Percentiles rank a stretch among this genome's conserved stretches.
phyloP scores from a whole-genome alignment of 2,113 vertebrate species.

The Colinus virginianus region DNA sequence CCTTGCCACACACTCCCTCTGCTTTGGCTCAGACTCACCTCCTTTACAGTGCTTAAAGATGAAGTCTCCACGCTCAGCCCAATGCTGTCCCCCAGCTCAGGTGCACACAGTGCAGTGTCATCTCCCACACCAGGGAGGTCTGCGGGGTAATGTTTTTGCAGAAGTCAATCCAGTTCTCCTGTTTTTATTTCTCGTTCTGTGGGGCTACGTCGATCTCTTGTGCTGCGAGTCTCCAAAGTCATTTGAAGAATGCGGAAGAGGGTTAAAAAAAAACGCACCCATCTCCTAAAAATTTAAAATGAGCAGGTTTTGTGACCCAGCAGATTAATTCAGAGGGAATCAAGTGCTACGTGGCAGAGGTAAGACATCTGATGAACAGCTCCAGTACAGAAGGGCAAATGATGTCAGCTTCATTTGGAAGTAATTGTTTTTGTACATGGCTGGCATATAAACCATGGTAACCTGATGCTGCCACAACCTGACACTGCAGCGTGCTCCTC shows the following conservation, averaged over 20 bases:
- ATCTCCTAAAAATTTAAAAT: conserved; percentile 13
- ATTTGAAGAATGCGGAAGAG: not conserved
- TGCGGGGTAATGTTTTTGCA: not conserved
- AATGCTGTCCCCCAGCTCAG: too few species aligned
- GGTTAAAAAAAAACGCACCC: not conserved
- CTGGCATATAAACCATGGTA: conserved; percentile 8
- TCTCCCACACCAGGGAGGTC: not conserved
- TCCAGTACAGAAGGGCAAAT: conserved; percentile 35
- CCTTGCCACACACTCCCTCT: not conserved
- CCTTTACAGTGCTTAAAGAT: not conserved
- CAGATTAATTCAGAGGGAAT: conserved; percentile 47
- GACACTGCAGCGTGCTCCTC: not conserved
- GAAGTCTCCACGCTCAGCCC: not conserved
- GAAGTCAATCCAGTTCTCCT: not conserved
- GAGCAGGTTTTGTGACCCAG: conserved; percentile 21
- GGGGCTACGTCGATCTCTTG: not conserved
- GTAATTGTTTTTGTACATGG: conserved; percentile 46
- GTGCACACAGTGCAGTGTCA: too few species aligned
- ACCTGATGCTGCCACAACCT: not conserved
- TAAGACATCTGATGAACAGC: conserved; percentile 42
- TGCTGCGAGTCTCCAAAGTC: not conserved
- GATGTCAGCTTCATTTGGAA: conserved; percentile 59
- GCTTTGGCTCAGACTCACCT: not conserved
- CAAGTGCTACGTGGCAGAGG: conserved; percentile 33
- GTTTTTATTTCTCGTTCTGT: not conserved